These are phyloP conservation scores for Pseudolaguvia tuberculata DNA, from an alignment of 2,113 vertebrate genomes.

Conservation along the genomic window DNA sequence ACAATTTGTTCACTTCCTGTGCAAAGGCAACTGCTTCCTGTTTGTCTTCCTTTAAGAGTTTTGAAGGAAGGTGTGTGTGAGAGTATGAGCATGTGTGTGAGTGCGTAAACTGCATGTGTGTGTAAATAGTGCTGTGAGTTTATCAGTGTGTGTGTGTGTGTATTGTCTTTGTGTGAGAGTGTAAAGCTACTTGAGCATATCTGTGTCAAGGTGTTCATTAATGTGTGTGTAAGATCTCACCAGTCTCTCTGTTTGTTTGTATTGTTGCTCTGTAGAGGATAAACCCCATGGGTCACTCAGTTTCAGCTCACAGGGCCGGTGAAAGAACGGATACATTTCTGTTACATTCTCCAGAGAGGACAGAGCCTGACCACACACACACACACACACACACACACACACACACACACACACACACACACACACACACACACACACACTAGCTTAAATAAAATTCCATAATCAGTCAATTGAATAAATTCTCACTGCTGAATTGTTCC, in stretches of 20 bases:
- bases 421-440: not conserved
- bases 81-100: too few species aligned
- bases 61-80: not conserved
- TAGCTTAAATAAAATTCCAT: too few species aligned
- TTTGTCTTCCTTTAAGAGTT: conserved; percentile 25
- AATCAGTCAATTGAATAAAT: not conserved
- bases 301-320: conserved; percentile 67
- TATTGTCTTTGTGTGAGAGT: conserved; percentile 5
- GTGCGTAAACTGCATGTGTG: not conserved
- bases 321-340: conserved; percentile 84
- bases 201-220: conserved; percentile 4
- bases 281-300: conserved; percentile 70
- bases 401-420: conserved; percentile 24
- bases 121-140: not conserved
- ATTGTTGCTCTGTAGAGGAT: conserved; percentile 60
- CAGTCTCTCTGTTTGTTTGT: conserved; percentile 60
- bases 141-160: not conserved
- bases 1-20: conserved; percentile 45
- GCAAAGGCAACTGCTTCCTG: conserved; percentile 42
- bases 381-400: not conserved
- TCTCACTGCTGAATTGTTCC: not conserved
- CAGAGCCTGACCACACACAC: conserved; percentile 66
- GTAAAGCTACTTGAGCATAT: not conserved
- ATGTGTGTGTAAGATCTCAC: conserved; percentile 59
- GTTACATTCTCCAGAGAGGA: conserved; percentile 76